Conservation (phyloP, 2,888 invertebrate species). For the Pyrochroa serraticornis region DNA sequence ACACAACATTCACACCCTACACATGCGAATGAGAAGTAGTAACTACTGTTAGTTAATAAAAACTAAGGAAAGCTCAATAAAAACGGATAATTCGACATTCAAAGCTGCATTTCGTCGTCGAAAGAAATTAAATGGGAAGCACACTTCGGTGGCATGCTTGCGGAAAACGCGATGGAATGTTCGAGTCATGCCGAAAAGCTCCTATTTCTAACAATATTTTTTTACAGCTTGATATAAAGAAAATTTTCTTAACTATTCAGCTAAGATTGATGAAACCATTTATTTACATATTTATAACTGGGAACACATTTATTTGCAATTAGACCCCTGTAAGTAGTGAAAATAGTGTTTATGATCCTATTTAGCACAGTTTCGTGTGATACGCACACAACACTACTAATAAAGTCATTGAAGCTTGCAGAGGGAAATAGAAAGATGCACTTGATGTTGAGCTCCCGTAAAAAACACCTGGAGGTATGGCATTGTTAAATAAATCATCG, state of each 20-base stretch:
- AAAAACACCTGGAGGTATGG: slow-evolving; percentile 46
- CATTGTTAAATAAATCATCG: slow-evolving; percentile 29
- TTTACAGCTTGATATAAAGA: not conserved
- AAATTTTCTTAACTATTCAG: slow-evolving; percentile 15
- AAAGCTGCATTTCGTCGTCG: slow-evolving; percentile 39
- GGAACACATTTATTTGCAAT: slow-evolving; percentile 40
- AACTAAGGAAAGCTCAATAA: slow-evolving; percentile 42
- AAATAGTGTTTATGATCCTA: slow-evolving; percentile 27
- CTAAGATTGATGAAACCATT: slow-evolving; percentile 22
- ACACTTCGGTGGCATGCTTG: slow-evolving; percentile 18
- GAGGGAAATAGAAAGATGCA: slow-evolving; percentile 49
- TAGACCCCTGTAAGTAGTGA: slow-evolving; percentile 33
- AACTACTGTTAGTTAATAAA: slow-evolving; percentile 29
- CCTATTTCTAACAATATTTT: not conserved
- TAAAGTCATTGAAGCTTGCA: slow-evolving; percentile 54
- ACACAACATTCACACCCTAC: slow-evolving; percentile 21
- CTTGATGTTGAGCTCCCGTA: slow-evolving; percentile 52
- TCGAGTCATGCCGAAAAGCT: slow-evolving; percentile 20
- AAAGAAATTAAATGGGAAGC: slow-evolving; percentile 24
- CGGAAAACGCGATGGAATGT: slow-evolving; percentile 33
- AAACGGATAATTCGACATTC: slow-evolving; percentile 43
- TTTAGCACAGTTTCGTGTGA: slow-evolving; percentile 41
- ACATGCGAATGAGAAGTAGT: slow-evolving; percentile 18
- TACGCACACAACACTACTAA: slow-evolving; percentile 48
- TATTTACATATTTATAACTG: slow-evolving; percentile 36